Percentiles rank a stretch among this genome's conserved stretches.
Conservation (phyloP, 2,113 vertebrate species). For the Tenrec ecaudatus region DNA sequence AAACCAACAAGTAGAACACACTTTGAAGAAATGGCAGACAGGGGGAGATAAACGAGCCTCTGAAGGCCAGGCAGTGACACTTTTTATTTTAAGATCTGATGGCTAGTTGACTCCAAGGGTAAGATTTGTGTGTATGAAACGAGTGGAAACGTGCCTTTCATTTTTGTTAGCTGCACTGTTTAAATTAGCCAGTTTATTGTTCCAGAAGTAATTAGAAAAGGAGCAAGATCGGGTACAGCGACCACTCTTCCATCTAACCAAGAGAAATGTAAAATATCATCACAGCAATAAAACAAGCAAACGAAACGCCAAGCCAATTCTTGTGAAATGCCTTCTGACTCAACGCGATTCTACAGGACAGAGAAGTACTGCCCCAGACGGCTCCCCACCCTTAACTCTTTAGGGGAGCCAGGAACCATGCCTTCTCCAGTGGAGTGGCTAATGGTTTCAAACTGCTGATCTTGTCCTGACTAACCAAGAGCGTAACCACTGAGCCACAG, state of each 20-base stretch:
- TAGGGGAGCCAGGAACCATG: too few species aligned
- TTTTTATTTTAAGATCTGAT: slow-evolving; percentile 85
- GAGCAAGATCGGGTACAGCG: slow-evolving; percentile 52
- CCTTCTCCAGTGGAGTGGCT: too few species aligned
- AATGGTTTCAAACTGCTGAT: too few species aligned
- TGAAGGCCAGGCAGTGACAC: slow-evolving; percentile 70
- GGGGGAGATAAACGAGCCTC: slow-evolving; percentile 81
- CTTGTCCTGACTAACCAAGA: too few species aligned
- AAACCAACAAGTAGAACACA: slow-evolving; percentile 81
- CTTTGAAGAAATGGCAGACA: slow-evolving; percentile 73
- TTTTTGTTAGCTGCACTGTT: slow-evolving; percentile 78
- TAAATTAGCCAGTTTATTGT: slow-evolving; percentile 83
- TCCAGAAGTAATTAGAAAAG: slow-evolving; percentile 81
- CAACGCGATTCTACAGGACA: too few species aligned
- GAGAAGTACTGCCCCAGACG: too few species aligned
- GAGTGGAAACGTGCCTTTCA: slow-evolving; percentile 83
- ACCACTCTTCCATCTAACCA: slow-evolving; percentile 70
- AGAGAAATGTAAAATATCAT: slow-evolving; percentile 67
- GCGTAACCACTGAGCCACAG: too few species aligned
- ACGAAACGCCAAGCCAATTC: too few species aligned
- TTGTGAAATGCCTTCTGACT: too few species aligned
- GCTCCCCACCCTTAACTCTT: too few species aligned
- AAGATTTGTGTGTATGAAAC: slow-evolving; percentile 82
- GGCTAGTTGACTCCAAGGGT: slow-evolving; percentile 84
- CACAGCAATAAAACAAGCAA: background rate